phyloP scores from a whole-genome alignment of 2,888 invertebrate genomes.

The Tipula vernalis region DNA sequence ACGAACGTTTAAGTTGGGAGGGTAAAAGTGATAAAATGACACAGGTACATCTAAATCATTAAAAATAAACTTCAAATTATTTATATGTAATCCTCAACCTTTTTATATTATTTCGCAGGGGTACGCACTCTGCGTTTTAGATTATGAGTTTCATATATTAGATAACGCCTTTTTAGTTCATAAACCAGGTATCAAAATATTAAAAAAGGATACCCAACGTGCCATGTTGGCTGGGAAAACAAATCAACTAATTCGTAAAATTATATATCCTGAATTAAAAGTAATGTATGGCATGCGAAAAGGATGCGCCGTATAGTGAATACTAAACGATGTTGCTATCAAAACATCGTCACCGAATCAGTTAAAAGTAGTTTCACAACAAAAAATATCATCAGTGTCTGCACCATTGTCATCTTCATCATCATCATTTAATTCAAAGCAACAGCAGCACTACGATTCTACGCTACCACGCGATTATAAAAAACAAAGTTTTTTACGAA shows the following conservation, averaged over 20 bases:
- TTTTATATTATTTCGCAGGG: constrained; percentile 45
- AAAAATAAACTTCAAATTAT: not conserved
- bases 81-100: not conserved
- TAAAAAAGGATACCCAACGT: constrained; percentile 64
- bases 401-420: not conserved
- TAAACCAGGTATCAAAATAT: constrained; percentile 80
- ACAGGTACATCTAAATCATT: constrained; percentile 34
- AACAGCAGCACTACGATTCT: not conserved
- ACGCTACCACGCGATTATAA: not conserved
- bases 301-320: constrained; percentile 63
- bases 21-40: constrained; percentile 94
- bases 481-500: constrained; percentile 9
- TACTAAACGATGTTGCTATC: not conserved
- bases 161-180: constrained; percentile 90
- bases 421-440: not conserved
- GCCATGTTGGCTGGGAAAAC: constrained; percentile 65
- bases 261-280: constrained; percentile 74
- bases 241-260: constrained; percentile 60
- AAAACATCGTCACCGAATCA: not conserved
- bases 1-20: constrained; percentile 87
- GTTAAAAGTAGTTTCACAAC: not conserved
- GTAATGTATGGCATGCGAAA: constrained; percentile 67
- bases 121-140: constrained; percentile 76
- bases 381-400: not conserved
- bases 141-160: constrained; percentile 85